These are phyloP conservation scores for Anorthoa munda DNA, from an alignment of 2,888 invertebrate genomes.

Conservation along the genomic window DNA sequence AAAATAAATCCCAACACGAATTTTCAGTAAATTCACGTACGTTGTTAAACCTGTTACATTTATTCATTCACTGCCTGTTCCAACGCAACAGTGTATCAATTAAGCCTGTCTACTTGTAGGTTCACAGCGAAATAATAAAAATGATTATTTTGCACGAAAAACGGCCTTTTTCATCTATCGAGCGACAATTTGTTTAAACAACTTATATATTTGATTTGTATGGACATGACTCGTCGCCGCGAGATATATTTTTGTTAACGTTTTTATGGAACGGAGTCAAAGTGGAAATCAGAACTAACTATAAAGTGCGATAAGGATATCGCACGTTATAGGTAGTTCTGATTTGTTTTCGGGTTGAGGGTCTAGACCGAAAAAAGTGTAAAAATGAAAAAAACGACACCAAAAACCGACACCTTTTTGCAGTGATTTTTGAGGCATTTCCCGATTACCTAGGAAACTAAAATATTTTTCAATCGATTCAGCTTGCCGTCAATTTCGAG, in stretches of 20 bases:
- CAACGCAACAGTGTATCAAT: slow-evolving; percentile 63
- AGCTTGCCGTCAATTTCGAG: too few species aligned
- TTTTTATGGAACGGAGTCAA: neutral
- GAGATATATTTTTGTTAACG: slow-evolving; percentile 27
- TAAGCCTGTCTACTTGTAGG: slow-evolving; percentile 55
- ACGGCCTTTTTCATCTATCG: slow-evolving; percentile 41
- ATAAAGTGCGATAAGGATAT: too few species aligned
- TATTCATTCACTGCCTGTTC: slow-evolving; percentile 45
- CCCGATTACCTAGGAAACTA: too few species aligned
- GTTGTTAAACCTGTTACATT: slow-evolving; percentile 50
- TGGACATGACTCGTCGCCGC: slow-evolving; percentile 29
- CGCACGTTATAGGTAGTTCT: too few species aligned
- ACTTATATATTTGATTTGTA: slow-evolving; percentile 54
- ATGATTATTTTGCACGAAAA: slow-evolving; percentile 44
- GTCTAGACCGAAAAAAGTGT: too few species aligned
- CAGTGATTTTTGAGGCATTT: too few species aligned
- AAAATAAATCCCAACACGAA: slow-evolving; percentile 46
- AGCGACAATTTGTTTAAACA: slow-evolving; percentile 61
- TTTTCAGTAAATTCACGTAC: slow-evolving; percentile 50
- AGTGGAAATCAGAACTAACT: too few species aligned
- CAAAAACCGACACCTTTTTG: too few species aligned
- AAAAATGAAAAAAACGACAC: too few species aligned
- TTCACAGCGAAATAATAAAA: slow-evolving; percentile 58
- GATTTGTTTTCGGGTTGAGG: too few species aligned
- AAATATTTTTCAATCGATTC: too few species aligned